Base-by-base conservation (phyloP, 2,113 vertebrate species). In the Bucco capensis region DNA sequence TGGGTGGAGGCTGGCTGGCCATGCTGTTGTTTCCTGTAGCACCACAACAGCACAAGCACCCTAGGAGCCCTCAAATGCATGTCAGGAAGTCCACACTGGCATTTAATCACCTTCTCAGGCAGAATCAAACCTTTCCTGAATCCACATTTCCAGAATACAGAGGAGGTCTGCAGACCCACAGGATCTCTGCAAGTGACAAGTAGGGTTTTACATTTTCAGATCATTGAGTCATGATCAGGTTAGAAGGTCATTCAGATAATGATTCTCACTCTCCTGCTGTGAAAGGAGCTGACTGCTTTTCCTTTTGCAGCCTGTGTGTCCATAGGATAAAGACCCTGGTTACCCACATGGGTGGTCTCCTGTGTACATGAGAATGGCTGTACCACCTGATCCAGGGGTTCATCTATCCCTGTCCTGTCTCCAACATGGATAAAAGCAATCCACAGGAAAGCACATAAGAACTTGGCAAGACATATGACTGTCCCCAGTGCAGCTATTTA, bases 151-250 rank as follows among this genome's bases (percentile, higher is more conserved):
- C 19, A 72, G 65, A 78, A 9, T 28, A 69, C 22, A 61, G 40
- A 65, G 13, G 14, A 78, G 25, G 72, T 71, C 38, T 31, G 58
- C 24, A 65, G 19, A 3, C 30, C 5, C 14, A 6, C 16, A 74
- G 24, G 22, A 72, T 5, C 18, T 57, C 81, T 79, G 66, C 35
- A 86, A 56, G 9, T 30, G 19, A 13, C 6, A 57, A 23, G 23
- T 5, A 4, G 40, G 40, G 19, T 57, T 78, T 76, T 25, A 31
- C 1, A 0, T 6, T 61, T 88, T 83, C 23, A n/a, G 24, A 12
- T 61, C 4, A 24, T 8, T 42, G 31, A 18, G 7, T 66, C 4
- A 1, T 2, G 2, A 9, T 76, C 28, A n/a, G 8, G 33, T 9
- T 69, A 35, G 57, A 67, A 78, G 31, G n/a, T 37, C 27, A 16